Conservation (phyloP, 2,888 invertebrate species). For the Rhorus exstirpatorius region DNA sequence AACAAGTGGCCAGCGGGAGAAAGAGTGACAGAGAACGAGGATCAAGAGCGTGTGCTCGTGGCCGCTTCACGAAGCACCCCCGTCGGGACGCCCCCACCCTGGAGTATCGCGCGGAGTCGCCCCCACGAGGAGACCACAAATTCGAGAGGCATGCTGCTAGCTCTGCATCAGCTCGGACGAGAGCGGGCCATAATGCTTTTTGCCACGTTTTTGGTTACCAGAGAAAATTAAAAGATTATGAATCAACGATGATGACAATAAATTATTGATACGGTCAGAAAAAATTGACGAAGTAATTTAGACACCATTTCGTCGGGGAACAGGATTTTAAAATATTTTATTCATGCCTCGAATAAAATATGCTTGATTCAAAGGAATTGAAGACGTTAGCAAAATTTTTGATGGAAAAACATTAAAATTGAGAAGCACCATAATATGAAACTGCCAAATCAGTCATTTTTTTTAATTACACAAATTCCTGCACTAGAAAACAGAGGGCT, state of each 20-base stretch:
- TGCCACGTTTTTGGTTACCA: background rate
- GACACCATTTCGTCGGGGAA: no score
- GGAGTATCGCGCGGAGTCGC: slow-evolving; percentile 25
- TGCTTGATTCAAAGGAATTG: no score
- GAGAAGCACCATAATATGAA: no score
- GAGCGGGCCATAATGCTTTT: slow-evolving; percentile 3
- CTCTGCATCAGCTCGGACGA: background rate
- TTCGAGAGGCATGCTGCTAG: slow-evolving; percentile 6
- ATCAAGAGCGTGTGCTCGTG: slow-evolving; percentile 37
- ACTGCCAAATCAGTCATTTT: no score
- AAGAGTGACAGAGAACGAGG: slow-evolving; percentile 22
- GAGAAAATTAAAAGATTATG: background rate
- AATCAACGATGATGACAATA: background rate
- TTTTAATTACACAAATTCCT: no score
- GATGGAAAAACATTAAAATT: no score
- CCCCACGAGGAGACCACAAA: slow-evolving; percentile 17
- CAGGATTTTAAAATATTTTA: no score
- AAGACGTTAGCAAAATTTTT: no score
- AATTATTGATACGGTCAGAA: background rate
- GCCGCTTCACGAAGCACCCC: slow-evolving; percentile 72
- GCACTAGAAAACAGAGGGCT: no score
- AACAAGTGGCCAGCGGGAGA: slow-evolving; percentile 79
- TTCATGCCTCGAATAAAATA: no score
- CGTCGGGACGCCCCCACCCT: slow-evolving; percentile 78
- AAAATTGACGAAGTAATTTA: no score